Evolutionary conservation across 2,888 invertebrate species (phyloP).

Genomic region (Polylopha cassiicola): DNA sequence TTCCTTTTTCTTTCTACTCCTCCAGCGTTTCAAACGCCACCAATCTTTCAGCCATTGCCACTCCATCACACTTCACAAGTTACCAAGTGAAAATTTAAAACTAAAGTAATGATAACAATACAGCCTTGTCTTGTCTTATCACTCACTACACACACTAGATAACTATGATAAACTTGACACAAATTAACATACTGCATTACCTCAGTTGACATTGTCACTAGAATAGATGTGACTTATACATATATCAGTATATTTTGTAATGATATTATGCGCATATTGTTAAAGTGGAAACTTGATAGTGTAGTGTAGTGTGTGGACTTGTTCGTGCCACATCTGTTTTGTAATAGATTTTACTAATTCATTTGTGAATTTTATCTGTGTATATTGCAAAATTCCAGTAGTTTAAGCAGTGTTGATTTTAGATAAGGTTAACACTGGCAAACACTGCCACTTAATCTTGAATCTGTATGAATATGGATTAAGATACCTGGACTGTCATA

Average conservation of each 20-base stretch:
- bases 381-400: conserved; percentile 5
- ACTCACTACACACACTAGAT: conserved; percentile 49
- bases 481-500: conserved; percentile 1
- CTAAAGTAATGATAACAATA: conserved; percentile 24
- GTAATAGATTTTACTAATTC: neutral
- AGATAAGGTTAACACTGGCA: conserved; percentile 14
- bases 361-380: too few species aligned
- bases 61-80: conserved; percentile 78
- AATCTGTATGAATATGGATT: conserved; percentile 9
- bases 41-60: conserved; percentile 89
- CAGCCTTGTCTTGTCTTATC: conserved; percentile 59
- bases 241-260: conserved; percentile 24
- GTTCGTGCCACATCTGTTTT: conserved; percentile 9
- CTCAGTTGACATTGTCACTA: conserved; percentile 66
- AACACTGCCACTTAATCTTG: conserved; percentile 6
- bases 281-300: conserved; percentile 1
- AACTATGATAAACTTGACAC: conserved; percentile 69
- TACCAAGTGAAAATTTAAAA: conserved; percentile 13
- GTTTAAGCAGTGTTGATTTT: conserved; percentile 9
- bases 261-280: conserved; percentile 10
- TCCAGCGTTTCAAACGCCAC: conserved; percentile 86
- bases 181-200: conserved; percentile 62
- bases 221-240: conserved; percentile 38
- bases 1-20: conserved; percentile 74
- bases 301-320: conserved; percentile 8